These are phyloP conservation scores for Athrips mouffetella DNA, from an alignment of 2,888 invertebrate species.

Conservation along the genomic window DNA sequence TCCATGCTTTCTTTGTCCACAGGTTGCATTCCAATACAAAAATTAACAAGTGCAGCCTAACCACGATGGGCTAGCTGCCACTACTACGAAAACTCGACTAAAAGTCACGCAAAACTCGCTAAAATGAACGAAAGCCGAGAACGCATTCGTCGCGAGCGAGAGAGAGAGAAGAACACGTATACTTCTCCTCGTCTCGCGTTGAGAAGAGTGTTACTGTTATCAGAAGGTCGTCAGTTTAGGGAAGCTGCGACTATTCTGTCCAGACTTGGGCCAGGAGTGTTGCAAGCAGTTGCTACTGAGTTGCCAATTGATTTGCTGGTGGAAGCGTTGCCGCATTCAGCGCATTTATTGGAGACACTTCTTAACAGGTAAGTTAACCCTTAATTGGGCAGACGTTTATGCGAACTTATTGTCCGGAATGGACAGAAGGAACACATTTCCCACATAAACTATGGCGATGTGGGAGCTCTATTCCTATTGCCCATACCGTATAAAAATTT, in stretches of 20 bases:
- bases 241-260: slow-evolving; percentile 92
- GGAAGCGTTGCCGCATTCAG: slow-evolving; percentile 93
- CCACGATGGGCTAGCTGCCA: slow-evolving; percentile 53
- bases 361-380: slow-evolving; percentile 84
- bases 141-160: slow-evolving; percentile 82
- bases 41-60: slow-evolving; percentile 8
- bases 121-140: slow-evolving; percentile 85
- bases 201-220: slow-evolving; percentile 85
- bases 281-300: slow-evolving; percentile 86
- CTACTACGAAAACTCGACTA: slow-evolving; percentile 32
- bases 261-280: slow-evolving; percentile 87
- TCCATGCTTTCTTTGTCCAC: slow-evolving; percentile 4
- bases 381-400: no score
- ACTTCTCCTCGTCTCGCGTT: slow-evolving; percentile 83
- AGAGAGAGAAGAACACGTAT: slow-evolving; percentile 77
- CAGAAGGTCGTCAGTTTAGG: slow-evolving; percentile 93
- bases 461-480: no score
- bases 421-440: no score
- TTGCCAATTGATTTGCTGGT: slow-evolving; percentile 91
- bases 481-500: no score
- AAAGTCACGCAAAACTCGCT: slow-evolving; percentile 25
- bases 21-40: slow-evolving; percentile 9
- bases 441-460: not conserved
- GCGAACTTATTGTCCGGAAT: no score
- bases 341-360: slow-evolving; percentile 91